These are phyloP conservation scores for Apodemus speciosus DNA, from an alignment of 2,113 vertebrate genomes.

Conservation along the genomic window DNA sequence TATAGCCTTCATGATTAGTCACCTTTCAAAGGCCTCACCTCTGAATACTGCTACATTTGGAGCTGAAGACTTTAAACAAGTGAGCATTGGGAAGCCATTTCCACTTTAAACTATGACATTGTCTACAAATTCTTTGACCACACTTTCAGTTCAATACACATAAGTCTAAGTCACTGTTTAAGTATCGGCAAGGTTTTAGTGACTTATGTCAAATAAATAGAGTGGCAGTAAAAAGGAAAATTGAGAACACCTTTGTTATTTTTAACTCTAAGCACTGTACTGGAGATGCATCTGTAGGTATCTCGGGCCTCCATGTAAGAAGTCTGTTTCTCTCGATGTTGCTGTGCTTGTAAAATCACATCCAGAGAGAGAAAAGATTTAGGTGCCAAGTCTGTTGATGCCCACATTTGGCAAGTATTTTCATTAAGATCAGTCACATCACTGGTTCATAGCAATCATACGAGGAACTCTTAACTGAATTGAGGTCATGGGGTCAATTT, in stretches of 20 bases:
- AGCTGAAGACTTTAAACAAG: not conserved
- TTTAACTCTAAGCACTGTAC: not conserved
- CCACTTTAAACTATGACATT: not conserved
- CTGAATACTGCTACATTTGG: not conserved
- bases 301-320: not conserved
- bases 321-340: not conserved
- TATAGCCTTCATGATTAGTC: not conserved
- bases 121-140: not conserved
- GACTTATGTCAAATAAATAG: not conserved
- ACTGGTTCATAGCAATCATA: not conserved
- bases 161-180: not conserved
- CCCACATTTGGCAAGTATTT: not conserved
- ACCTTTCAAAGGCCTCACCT: not conserved
- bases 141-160: not conserved
- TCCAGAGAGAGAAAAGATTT: not conserved
- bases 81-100: not conserved
- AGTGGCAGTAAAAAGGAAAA: not conserved
- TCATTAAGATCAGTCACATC: not conserved
- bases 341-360: not conserved
- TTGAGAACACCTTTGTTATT: not conserved
- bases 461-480: not conserved
- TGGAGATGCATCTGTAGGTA: no score
- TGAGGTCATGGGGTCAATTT: not conserved
- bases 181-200: not conserved
- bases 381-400: not conserved